Evolutionary conservation across 2,113 vertebrate species (phyloP).

Genomic region (Melospiza georgiana): DNA sequence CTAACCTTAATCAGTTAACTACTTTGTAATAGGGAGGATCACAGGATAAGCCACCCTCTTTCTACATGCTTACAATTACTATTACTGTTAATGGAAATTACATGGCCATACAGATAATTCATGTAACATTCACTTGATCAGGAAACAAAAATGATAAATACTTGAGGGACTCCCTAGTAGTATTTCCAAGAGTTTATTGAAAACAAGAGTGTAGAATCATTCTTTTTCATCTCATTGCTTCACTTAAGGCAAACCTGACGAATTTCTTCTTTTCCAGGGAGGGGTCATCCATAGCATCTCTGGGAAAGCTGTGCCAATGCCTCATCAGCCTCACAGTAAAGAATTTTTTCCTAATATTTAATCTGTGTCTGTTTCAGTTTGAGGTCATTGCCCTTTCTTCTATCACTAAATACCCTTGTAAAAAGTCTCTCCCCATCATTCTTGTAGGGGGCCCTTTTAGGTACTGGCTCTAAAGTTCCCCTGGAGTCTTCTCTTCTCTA

Average conservation of each 20-base stretch:
- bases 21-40: constrained; percentile 54
- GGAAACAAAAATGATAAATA: not conserved
- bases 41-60: constrained; percentile 57
- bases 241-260: not conserved
- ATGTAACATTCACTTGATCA: not conserved
- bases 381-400: not conserved
- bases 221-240: not conserved
- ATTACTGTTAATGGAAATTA: constrained; percentile 60
- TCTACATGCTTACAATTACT: constrained; percentile 39
- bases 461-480: not conserved
- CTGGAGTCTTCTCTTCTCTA: not conserved
- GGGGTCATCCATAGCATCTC: not conserved
- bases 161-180: not conserved
- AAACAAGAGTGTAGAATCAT: not conserved
- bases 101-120: not conserved
- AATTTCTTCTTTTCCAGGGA: not conserved
- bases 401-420: not conserved
- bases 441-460: too few species aligned
- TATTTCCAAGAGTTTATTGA: not conserved
- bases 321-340: not conserved
- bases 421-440: not conserved
- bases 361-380: not conserved
- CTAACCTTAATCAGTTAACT: constrained; percentile 70
- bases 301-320: too few species aligned
- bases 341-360: not conserved